Conservation (phyloP, 2,888 invertebrate species). For the Leptopterna dolabrata region DNA sequence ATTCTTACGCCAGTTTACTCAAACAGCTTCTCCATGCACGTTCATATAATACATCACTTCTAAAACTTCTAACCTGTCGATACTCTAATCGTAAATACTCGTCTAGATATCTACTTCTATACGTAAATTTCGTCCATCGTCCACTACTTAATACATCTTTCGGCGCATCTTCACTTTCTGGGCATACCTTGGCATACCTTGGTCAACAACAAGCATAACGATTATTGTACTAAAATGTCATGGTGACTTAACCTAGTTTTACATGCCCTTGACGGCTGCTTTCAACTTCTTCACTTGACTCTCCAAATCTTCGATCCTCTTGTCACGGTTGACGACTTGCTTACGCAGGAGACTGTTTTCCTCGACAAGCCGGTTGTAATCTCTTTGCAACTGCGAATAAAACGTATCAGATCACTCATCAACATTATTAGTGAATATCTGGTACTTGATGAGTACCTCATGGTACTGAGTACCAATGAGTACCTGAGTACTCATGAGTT, state of each 20-base stretch:
- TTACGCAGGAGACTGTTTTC: slow-evolving; percentile 82
- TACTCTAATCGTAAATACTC: too few species aligned
- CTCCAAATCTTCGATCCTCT: slow-evolving; percentile 83
- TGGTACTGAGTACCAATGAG: too few species aligned
- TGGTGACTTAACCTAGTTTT: not conserved
- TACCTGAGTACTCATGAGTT: too few species aligned
- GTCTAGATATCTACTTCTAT: too few species aligned
- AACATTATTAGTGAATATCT: too few species aligned
- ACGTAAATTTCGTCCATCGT: not conserved
- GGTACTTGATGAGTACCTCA: too few species aligned
- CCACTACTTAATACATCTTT: not conserved
- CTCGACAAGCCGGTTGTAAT: slow-evolving; percentile 82
- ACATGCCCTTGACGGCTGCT: not conserved
- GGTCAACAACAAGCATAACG: not conserved
- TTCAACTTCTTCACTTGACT: slow-evolving; percentile 77
- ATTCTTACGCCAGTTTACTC: too few species aligned
- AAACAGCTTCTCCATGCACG: too few species aligned
- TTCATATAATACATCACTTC: too few species aligned
- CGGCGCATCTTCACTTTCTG: not conserved
- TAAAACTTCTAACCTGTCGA: too few species aligned
- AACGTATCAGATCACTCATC: not conserved
- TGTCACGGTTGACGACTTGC: slow-evolving; percentile 82
- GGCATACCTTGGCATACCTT: not conserved
- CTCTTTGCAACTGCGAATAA: slow-evolving; percentile 74
- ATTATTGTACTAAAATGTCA: not conserved